Evolutionary conservation across 2,113 vertebrate species (phyloP), one percentile per base, ranked within the genome.

Genomic region (Riparia riparia): DNA sequence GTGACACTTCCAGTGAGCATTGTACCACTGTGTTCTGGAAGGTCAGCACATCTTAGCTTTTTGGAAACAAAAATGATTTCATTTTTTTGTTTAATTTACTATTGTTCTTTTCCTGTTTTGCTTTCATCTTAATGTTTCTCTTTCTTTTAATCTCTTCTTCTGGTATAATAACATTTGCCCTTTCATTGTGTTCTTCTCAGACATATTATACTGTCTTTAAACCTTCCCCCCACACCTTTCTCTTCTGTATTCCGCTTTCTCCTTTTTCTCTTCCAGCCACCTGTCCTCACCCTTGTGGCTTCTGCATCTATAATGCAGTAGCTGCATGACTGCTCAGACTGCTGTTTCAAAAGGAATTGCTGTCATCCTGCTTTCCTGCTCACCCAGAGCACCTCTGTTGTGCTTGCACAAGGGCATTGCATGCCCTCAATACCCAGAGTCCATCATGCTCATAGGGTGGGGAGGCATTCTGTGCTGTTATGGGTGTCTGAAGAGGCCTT

Each of bases 361-460:
- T 90, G 11, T 61, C 1, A 1, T 65, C 25, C 68, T 82, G 51
- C 73, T 85, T 86, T 76, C 26, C 41, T 72, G 12, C 17, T 88
- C 32, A 25, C 15, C 14, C 22, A 3, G 45, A 17, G 56, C 41
- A 9, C 16, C 29, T 68, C 22, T 51, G 12, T 7, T 65, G 70
- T 34, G 32, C 32, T 68, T 60, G 12, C 28, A 29, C 42, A 6
- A 14, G n/a, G 0, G 4, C 63, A 17, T 6, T 60, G 16, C 12
- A 2, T 39, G 50, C 42, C 25, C 37, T 69, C 18, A 6, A 1
- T 12, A 44, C 32, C 17, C 29, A 32, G 37, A 61, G 26, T 14
- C 31, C 12, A 4, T 20, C 9, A 1, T 12, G n/a, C 31, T 78
- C 2, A 0, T 13, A 5, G 10, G 20, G n/a, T 45, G 78, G 24